These are phyloP conservation scores for Moxostoma hubbsi DNA, from an alignment of 2,797 vertebrate genomes.

Conservation along the genomic window DNA sequence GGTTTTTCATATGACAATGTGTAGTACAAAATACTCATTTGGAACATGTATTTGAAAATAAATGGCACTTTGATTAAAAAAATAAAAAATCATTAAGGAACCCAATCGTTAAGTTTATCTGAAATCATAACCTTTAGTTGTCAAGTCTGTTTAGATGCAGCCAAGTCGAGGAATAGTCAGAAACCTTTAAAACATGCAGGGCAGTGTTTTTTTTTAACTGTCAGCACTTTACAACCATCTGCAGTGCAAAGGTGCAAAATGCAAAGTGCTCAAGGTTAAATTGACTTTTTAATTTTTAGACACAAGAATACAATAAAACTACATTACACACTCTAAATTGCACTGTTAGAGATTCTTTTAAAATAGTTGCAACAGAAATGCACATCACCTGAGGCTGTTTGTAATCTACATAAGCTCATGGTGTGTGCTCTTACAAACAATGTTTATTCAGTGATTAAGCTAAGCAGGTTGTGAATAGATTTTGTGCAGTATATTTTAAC, in stretches of 20 bases:
- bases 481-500: background rate
- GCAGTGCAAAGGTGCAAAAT: background rate
- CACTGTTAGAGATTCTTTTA: too few species aligned
- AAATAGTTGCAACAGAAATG: background rate
- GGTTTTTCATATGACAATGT: too few species aligned
- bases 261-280: conserved; percentile 9
- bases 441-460: background rate
- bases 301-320: background rate
- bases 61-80: too few species aligned
- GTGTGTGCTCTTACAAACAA: background rate
- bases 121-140: too few species aligned
- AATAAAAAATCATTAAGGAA: too few species aligned
- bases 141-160: too few species aligned
- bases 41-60: too few species aligned
- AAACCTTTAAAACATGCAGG: background rate
- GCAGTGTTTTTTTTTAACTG: conserved; percentile 7
- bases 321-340: too few species aligned
- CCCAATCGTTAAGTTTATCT: too few species aligned
- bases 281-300: background rate
- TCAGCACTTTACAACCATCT: conserved; percentile 16
- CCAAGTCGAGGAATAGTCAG: too few species aligned
- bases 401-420: background rate
- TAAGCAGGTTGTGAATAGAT: background rate
- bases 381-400: background rate
- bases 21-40: too few species aligned